These are phyloP conservation scores for Linnaemya vulpina DNA, from an alignment of 2,888 invertebrate genomes.

Conservation along the genomic window DNA sequence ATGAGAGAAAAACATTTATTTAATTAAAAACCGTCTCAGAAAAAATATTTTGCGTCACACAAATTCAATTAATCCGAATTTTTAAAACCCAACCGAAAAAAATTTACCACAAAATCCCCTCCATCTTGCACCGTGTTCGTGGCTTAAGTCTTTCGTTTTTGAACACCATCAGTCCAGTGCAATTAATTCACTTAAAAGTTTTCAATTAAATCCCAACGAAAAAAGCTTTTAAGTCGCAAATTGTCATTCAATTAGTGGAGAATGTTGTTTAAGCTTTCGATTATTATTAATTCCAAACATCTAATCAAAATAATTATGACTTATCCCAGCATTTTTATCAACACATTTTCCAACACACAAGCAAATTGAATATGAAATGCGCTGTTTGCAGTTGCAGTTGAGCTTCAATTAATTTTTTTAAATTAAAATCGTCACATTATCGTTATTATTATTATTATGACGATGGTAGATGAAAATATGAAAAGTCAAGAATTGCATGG, in stretches of 20 bases:
- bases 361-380: slow-evolving; percentile 12
- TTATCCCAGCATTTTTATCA: slow-evolving; percentile 30
- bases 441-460: slow-evolving; percentile 42
- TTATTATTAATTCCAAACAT: slow-evolving; percentile 3
- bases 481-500: slow-evolving; percentile 30
- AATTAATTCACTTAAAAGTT: slow-evolving; percentile 11
- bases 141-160: slow-evolving; percentile 30
- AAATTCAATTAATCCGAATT: too few species aligned
- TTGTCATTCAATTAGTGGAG: slow-evolving; percentile 51
- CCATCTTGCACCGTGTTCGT: neutral
- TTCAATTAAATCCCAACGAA: slow-evolving; percentile 36
- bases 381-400: slow-evolving; percentile 5
- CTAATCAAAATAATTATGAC: slow-evolving; percentile 29
- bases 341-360: neutral
- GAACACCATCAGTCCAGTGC: neutral
- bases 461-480: neutral
- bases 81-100: too few species aligned
- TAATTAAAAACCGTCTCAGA: too few species aligned
- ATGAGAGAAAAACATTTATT: too few species aligned
- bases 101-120: too few species aligned
- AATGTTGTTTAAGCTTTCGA: slow-evolving; percentile 22
- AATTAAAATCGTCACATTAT: slow-evolving; percentile 66
- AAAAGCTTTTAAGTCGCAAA: neutral
- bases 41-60: too few species aligned
- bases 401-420: slow-evolving; percentile 52